phyloP scores from a whole-genome alignment of 2,797 vertebrate genomes.

The Lophius americanus region DNA sequence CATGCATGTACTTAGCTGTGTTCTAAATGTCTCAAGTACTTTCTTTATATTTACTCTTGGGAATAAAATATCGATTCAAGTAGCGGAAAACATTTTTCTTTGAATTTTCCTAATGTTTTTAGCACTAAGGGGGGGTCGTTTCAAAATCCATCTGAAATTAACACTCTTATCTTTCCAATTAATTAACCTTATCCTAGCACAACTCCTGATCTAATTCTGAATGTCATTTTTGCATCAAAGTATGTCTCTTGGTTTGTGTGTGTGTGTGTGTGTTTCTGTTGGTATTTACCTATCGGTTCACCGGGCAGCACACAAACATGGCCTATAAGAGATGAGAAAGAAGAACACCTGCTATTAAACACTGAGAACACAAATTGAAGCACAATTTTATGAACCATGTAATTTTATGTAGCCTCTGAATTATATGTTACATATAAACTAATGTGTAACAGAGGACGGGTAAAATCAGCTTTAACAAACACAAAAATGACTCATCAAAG shows the following conservation, averaged over 20 bases:
- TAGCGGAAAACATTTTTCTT: no score
- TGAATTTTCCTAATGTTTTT: no score
- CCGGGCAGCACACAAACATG: not conserved
- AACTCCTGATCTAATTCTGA: not conserved
- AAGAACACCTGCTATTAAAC: not conserved
- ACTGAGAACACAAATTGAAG: not conserved
- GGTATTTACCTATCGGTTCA: slow-evolving; percentile 32
- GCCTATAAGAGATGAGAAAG: slow-evolving; percentile 32
- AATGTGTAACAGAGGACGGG: not conserved
- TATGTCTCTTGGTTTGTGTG: no score
- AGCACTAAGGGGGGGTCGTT: no score
- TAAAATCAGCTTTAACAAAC: not conserved
- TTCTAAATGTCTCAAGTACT: no score
- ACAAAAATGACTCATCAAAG: not conserved
- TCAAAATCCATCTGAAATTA: no score
- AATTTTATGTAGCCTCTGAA: not conserved
- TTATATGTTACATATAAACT: not conserved
- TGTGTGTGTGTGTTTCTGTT: slow-evolving; percentile 1
- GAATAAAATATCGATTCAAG: no score
- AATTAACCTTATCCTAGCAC: not conserved
- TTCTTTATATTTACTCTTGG: no score
- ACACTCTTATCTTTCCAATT: not conserved
- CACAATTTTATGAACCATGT: not conserved
- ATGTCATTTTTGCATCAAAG: not conserved
- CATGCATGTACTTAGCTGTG: no score